Evolutionary conservation across 2,888 invertebrate genomes (phyloP), one percentile per base, ranked within the genome.

Genomic region (Dioctria rufipes): DNA sequence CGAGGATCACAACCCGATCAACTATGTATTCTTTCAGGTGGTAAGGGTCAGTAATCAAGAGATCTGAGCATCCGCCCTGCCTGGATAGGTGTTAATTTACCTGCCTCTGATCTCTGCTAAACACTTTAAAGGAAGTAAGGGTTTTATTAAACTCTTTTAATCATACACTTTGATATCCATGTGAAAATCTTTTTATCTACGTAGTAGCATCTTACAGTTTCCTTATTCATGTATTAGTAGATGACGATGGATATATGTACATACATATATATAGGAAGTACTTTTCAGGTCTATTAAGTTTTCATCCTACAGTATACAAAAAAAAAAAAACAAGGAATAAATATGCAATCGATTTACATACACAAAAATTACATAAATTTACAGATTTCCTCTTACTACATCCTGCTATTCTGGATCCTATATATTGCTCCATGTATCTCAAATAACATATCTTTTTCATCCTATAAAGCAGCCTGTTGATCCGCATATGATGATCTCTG

Each of bases 391-490:
- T 25, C 25, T 25, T 25, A 25, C 25, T 0, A 25, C 25, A 25
- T 25, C 25, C 25, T 25, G 25, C 25, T 25, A 25, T 25, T 2
- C 25, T 25, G 1, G 25, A 25, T 25, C 25, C 25, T 25, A 25
- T 25, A 25, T 25, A 25, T 2, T 25, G 25, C 2, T 25, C 25
- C 0, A 25, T 25, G 25, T 2, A 25, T 25, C 25, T 25, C 25
- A 25, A 1, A 25, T 2, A 25, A 25, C 25, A 25, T 25, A 25
- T 1, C 25, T 25, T 25, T 25, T 25, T 2, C 1, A 2, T 9
- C 51, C 51, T 51, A 71, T 54, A 39, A 37, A 51, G 63, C 81
- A 63, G 81, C 81, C 79, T 81, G 81, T 81, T 81, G 81, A 61
- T 79, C 39, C 6, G n/a, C 8, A 9, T 69, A 66, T 78, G 25